These are phyloP conservation scores for Lepus americanus DNA, from an alignment of 2,113 vertebrate genomes.

Conservation along the genomic window DNA sequence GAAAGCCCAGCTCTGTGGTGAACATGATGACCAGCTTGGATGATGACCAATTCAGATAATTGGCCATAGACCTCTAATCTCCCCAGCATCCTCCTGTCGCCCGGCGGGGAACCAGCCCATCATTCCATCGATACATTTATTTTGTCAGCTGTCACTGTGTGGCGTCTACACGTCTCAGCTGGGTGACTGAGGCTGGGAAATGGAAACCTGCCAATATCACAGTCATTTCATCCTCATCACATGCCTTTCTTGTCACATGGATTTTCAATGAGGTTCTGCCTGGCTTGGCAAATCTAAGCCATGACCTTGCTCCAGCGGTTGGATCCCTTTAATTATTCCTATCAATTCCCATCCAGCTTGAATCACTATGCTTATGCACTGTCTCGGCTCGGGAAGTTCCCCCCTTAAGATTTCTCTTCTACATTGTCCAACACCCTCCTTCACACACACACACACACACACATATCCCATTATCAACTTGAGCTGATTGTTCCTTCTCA, in stretches of 20 bases:
- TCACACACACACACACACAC: neutral
- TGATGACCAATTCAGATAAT: conserved; percentile 75
- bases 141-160: conserved; percentile 77
- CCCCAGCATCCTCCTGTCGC: neutral
- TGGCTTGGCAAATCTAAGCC: conserved; percentile 72
- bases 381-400: conserved; percentile 6
- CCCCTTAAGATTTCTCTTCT: conserved; percentile 1
- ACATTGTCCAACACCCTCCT: neutral
- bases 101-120: conserved; percentile 50
- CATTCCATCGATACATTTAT: conserved; percentile 73
- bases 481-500: conserved; percentile 40
- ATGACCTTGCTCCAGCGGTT: conserved; percentile 72
- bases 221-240: conserved; percentile 62
- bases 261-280: conserved; percentile 76
- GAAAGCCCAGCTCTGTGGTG: conserved; percentile 6
- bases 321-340: conserved; percentile 72
- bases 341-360: conserved; percentile 62
- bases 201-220: conserved; percentile 75
- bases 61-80: conserved; percentile 70
- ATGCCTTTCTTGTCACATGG: conserved; percentile 65
- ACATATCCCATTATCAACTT: neutral
- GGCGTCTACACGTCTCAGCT: conserved; percentile 68
- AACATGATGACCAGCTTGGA: conserved; percentile 62
- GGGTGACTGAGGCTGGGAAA: conserved; percentile 57
- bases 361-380: conserved; percentile 44